Evolutionary conservation across 35 echinoderm and acorn worm genomes (phyloP).

Genomic region (Hemicentrotus pulcherrimus): DNA sequence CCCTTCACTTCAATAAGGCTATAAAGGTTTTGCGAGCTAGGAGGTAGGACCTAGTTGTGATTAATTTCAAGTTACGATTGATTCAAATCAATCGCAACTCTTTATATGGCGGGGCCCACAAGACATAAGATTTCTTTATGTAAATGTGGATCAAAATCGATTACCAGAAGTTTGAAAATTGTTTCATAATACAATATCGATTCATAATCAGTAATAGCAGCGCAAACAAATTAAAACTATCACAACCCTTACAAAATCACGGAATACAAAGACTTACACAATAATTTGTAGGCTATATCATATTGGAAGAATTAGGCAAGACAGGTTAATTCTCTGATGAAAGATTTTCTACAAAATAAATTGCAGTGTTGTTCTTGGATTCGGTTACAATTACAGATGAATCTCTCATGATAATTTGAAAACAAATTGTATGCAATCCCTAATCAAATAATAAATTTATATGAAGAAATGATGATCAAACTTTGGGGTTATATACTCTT

Average conservation of each 20-base stretch:
- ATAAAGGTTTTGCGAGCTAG: too few relatives aligned
- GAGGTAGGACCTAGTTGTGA: too few relatives aligned
- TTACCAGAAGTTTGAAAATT: neutral
- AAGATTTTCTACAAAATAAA: neutral
- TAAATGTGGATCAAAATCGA: neutral
- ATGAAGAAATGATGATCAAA: neutral
- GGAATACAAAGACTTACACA: neutral
- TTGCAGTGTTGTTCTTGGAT: neutral
- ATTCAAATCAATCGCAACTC: too few relatives aligned
- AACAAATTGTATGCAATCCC: neutral
- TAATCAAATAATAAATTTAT: neutral
- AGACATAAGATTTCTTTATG: neutral
- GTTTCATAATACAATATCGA: neutral
- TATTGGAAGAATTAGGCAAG: too few relatives aligned
- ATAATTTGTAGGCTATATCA: too few relatives aligned
- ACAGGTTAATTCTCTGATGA: neutral
- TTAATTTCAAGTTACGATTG: too few relatives aligned
- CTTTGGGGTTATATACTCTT: neutral
- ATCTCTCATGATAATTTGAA: neutral
- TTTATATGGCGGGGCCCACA: too few relatives aligned
- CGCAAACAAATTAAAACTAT: neutral
- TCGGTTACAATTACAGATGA: neutral
- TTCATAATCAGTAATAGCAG: neutral
- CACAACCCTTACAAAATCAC: neutral
- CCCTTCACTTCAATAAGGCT: too few relatives aligned